Evolutionary conservation across 1,140 invertebrate species (phyloP).

Genomic region (Gryon sp.): DNA sequence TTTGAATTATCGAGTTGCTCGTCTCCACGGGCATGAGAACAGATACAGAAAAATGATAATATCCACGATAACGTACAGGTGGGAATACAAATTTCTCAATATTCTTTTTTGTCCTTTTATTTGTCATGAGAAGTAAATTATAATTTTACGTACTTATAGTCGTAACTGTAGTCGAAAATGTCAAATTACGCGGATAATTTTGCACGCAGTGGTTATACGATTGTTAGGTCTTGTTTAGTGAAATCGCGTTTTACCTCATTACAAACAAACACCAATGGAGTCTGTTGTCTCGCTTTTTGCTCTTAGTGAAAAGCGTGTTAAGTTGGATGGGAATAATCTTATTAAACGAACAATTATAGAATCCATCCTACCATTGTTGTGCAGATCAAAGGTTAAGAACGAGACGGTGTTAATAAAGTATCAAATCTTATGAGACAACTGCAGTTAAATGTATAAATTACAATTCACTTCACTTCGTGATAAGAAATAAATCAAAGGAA

Average conservation of each 20-base stretch:
- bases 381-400: slow-evolving; percentile 71
- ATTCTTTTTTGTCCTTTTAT: too few species aligned
- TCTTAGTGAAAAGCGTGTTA: slow-evolving; percentile 7
- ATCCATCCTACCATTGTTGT: slow-evolving; percentile 69
- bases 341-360: slow-evolving; percentile 76
- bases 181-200: slow-evolving; percentile 31
- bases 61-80: slow-evolving; percentile 22
- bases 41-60: slow-evolving; percentile 57
- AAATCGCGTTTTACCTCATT: too few species aligned
- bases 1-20: slow-evolving; percentile 62
- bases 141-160: slow-evolving; percentile 11
- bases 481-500: too few species aligned
- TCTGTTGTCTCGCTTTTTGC: slow-evolving; percentile 32
- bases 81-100: slow-evolving; percentile 40
- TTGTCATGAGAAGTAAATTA: slow-evolving; percentile 23
- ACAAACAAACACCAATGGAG: too few species aligned
- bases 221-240: too few species aligned
- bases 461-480: too few species aligned
- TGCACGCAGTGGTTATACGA: slow-evolving; percentile 2
- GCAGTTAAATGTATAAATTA: slow-evolving; percentile 17
- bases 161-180: slow-evolving; percentile 22
- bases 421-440: slow-evolving; percentile 49
- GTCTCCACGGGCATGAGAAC: slow-evolving; percentile 44
- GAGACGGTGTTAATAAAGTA: slow-evolving; percentile 71
- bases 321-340: slow-evolving; percentile 70